Percentiles rank a stretch among this genome's conserved stretches.
Evolutionary conservation across 2,797 vertebrate genomes (phyloP).

Genomic region (Protosalanx chinensis): DNA sequence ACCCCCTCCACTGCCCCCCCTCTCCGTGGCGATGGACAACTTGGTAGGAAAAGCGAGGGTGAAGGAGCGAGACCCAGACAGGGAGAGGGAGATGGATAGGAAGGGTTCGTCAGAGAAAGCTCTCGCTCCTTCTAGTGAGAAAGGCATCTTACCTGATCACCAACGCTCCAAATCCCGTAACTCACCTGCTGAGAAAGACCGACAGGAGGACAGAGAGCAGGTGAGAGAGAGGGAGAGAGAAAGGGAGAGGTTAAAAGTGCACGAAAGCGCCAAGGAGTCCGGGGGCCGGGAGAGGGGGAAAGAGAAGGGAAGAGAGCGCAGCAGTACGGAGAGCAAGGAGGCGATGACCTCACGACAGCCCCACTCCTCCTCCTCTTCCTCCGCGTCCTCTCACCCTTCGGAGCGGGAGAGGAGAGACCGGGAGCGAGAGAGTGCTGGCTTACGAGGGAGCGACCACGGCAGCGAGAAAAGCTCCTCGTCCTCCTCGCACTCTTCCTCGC

Average conservation of each 20-base stretch:
- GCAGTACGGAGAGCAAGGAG: constrained; percentile 15
- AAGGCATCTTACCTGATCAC: constrained; percentile 8
- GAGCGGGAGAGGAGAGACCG: constrained; percentile 25
- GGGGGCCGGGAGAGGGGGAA: constrained; percentile 63
- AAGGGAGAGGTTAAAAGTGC: not conserved
- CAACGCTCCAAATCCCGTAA: not conserved
- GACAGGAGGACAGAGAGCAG: constrained; percentile 24
- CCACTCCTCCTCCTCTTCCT: constrained; percentile 17
- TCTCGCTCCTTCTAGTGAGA: constrained; percentile 54
- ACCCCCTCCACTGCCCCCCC: constrained; percentile 36
- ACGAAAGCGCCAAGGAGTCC: not conserved
- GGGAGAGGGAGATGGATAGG: constrained; percentile 16
- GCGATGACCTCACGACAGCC: constrained; percentile 14
- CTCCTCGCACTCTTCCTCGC: constrained; percentile 57
- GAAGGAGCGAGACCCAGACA: constrained; percentile 22
- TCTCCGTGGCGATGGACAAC: constrained; percentile 15
- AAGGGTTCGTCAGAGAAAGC: not conserved
- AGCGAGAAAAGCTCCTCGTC: constrained; percentile 63
- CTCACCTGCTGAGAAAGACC: not conserved
- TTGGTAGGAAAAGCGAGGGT: constrained; percentile 68
- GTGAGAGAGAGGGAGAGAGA: constrained; percentile 22
- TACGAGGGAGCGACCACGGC: constrained; percentile 66
- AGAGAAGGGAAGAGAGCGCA: constrained; percentile 65
- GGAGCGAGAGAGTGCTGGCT: constrained; percentile 69
- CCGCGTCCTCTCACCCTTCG: constrained; percentile 5